A percentile compares a stretch with the other conserved stretches of the same genome.
Conservation (phyloP, 64 coral and sea anemone genomes). For the Montipora cactus region DNA sequence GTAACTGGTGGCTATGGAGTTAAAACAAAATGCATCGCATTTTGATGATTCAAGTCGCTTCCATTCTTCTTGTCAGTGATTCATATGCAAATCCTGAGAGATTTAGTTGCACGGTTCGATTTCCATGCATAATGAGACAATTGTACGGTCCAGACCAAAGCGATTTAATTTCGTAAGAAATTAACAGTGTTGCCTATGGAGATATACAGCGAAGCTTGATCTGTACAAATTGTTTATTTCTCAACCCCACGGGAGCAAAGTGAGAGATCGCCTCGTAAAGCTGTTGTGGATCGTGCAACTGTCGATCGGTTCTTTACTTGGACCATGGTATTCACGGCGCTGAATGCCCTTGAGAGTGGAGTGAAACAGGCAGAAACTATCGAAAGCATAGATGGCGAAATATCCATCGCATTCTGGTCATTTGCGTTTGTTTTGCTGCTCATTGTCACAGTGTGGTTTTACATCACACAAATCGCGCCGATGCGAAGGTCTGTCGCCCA, state of each 20-base stretch:
- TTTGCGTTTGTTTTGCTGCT: slow-evolving; percentile 57
- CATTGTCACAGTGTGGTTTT: slow-evolving; percentile 75
- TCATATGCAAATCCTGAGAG: slow-evolving; percentile 44
- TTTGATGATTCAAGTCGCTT: slow-evolving; percentile 18
- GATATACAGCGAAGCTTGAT: slow-evolving; percentile 24
- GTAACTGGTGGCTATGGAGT: slow-evolving; percentile 24
- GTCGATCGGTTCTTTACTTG: not conserved
- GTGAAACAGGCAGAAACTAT: too few species aligned
- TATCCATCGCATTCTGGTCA: slow-evolving; percentile 66
- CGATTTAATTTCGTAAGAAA: slow-evolving; percentile 14
- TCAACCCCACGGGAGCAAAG: not conserved
- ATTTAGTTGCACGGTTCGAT: slow-evolving; percentile 21
- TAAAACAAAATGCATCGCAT: slow-evolving; percentile 15
- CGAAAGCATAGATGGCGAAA: slow-evolving; percentile 38
- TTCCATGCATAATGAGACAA: not conserved
- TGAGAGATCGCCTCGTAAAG: not conserved
- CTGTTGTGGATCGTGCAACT: not conserved
- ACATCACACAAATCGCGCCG: slow-evolving; percentile 64
- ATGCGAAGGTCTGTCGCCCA: slow-evolving; percentile 22
- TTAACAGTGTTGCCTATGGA: not conserved
- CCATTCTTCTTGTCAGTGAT: not conserved
- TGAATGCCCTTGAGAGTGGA: not conserved
- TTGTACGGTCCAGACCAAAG: slow-evolving; percentile 1
- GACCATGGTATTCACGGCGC: not conserved
- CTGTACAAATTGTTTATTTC: slow-evolving; percentile 18